phyloP scores from a whole-genome alignment of 2,113 vertebrate species.

The Balaeniceps rex region DNA sequence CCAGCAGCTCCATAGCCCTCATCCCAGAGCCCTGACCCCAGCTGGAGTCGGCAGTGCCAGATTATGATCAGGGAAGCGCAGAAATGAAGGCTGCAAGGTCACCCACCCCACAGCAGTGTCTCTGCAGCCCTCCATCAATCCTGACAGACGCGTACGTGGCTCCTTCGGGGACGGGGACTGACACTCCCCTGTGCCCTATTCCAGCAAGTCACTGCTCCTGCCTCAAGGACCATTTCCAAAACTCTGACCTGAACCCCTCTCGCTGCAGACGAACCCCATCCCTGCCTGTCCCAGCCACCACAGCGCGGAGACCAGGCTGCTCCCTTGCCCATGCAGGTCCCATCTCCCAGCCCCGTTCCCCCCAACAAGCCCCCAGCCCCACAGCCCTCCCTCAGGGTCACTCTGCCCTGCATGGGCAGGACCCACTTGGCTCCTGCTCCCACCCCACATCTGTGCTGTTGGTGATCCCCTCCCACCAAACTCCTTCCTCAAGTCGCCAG shows the following conservation, averaged over 20 bases:
- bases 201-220: neutral
- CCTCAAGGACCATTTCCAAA: neutral
- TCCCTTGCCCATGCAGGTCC: neutral
- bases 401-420: neutral
- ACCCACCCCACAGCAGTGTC: neutral
- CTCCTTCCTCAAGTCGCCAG: neutral
- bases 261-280: neutral
- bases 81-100: slow-evolving; percentile 39
- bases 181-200: neutral
- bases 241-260: neutral
- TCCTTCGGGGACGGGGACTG: neutral
- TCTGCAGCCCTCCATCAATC: slow-evolving; percentile 15
- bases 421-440: neutral
- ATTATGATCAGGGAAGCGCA: neutral
- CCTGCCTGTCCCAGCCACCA: neutral
- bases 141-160: neutral
- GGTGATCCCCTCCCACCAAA: neutral
- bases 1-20: neutral
- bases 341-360: neutral
- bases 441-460: neutral
- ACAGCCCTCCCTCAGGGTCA: neutral
- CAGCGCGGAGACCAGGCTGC: neutral
- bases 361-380: neutral
- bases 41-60: neutral
- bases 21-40: neutral